Base-by-base conservation (phyloP, 2,113 vertebrate species). In the Pluvianellus socialis region DNA sequence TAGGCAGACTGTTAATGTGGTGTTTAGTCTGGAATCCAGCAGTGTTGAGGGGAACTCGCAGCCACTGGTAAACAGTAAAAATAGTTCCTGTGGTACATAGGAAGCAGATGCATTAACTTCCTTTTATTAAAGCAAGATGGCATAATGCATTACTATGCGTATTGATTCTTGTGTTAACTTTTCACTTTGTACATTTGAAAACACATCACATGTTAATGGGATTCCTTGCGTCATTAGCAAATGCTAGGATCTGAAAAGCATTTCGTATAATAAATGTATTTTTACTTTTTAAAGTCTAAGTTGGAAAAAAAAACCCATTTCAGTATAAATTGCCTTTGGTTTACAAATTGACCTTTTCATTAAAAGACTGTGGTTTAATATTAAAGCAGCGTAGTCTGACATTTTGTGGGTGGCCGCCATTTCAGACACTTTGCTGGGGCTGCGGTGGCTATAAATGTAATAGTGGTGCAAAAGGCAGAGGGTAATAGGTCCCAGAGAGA, bases 131-230 rank as follows among this genome's bases (percentile, higher is more conserved):
- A 92, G 62, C 56, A n/a, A 44, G 52, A 33, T 68, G 44, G 28
- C 62, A 40, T 91, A 68, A 68, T 44, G 28, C 17, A 4, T 76
- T 86, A 38, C 45, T 47, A 3, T 22, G 16, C 5, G 2, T 79
- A 90, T 92, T 72, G 92, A 76, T 92, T 76, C 40, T 33, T 20
- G 2, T 58, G 58, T 73, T 23, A 84, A 47, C 33, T 38, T 68
- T 47, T 75, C 17, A 0, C 44, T 88, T 58, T 0, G 0, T n/a
- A 47, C 0, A 0, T 53, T 63, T 67, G 66, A 68, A 63, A 68
- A 70, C 74, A 65, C 24, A 18, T 22, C 13, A 12, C 20, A 30
- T 7, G 40, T 63, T 93, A 88, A 72, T 65, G 49, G 62, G 7
- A 75, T 92, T 86, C 72, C 30, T 17, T 8, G 53, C 68, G 53